Percentiles rank a stretch among this genome's conserved stretches.
Evolutionary conservation across 2,113 vertebrate genomes (phyloP).

Genomic region (Clinocottus analis): DNA sequence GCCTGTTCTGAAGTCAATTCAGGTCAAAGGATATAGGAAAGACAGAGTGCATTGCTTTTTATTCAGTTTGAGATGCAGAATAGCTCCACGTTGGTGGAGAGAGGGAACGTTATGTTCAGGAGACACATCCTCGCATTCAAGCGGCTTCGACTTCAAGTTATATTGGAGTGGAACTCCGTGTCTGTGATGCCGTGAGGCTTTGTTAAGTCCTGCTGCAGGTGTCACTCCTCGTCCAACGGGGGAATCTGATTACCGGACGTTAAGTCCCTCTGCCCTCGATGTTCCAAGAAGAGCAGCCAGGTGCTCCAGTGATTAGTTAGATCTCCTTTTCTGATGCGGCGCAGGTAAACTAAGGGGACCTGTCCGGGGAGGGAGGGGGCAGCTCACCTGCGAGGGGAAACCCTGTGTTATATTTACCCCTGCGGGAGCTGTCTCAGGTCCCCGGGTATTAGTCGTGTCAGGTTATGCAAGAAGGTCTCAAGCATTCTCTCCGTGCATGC

Average conservation of each 20-base stretch:
- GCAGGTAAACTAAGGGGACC: neutral
- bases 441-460: slow-evolving; percentile 22
- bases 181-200: slow-evolving; percentile 14
- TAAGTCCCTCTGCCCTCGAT: slow-evolving; percentile 55
- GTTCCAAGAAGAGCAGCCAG: slow-evolving; percentile 18
- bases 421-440: slow-evolving; percentile 34
- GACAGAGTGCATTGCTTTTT: neutral
- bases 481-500: slow-evolving; percentile 17
- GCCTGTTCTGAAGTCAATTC: neutral
- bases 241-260: slow-evolving; percentile 58
- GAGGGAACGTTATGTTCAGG: neutral
- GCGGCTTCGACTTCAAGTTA: neutral
- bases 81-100: neutral
- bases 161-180: neutral
- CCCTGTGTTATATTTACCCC: slow-evolving; percentile 11
- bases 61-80: neutral
- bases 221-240: slow-evolving; percentile 38
- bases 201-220: slow-evolving; percentile 37
- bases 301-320: slow-evolving; percentile 4
- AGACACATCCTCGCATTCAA: neutral
- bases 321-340: neutral
- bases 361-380: neutral
- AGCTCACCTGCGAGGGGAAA: slow-evolving; percentile 16
- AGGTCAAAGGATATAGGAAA: neutral
- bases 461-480: slow-evolving; percentile 3